Conservation (phyloP, 2,113 vertebrate species). For the Prinia subflava region DNA sequence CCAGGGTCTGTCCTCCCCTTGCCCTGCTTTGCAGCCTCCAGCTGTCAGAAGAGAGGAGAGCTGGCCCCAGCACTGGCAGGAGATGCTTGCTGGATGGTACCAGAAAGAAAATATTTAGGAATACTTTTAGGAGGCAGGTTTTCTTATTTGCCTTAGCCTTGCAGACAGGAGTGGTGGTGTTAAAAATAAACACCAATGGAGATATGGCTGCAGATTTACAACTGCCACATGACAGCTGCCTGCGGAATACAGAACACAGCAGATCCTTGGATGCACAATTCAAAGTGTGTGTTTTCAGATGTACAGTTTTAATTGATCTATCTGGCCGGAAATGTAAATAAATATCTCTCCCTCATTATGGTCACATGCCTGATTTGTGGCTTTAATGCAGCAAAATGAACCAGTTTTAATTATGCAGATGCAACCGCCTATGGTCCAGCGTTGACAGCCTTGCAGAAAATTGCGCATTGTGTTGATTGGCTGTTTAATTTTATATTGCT, state of each 20-base stretch:
- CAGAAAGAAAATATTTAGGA: neutral
- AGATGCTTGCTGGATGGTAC: neutral
- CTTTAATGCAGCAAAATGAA: slow-evolving; percentile 1
- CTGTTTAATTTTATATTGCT: neutral
- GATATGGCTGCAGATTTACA: neutral
- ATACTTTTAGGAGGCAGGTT: neutral
- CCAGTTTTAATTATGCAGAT: neutral
- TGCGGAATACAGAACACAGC: neutral
- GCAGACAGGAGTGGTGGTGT: neutral
- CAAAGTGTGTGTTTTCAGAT: neutral
- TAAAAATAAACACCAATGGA: neutral
- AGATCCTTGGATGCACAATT: neutral
- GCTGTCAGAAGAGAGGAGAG: neutral
- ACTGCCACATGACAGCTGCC: neutral
- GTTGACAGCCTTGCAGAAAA: slow-evolving; percentile 37
- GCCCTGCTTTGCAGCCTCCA: neutral
- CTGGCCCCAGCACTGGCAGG: neutral
- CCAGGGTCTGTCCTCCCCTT: accelerated
- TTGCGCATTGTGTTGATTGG: neutral
- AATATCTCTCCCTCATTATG: neutral
- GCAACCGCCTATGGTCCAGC: neutral
- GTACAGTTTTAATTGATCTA: neutral
- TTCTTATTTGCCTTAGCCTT: neutral
- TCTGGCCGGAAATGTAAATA: slow-evolving; percentile 22
- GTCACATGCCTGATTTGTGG: neutral